Evolutionary conservation across 2,888 invertebrate species (phyloP), one percentile per base, ranked within the genome.

Genomic region (Eilema depressum): DNA sequence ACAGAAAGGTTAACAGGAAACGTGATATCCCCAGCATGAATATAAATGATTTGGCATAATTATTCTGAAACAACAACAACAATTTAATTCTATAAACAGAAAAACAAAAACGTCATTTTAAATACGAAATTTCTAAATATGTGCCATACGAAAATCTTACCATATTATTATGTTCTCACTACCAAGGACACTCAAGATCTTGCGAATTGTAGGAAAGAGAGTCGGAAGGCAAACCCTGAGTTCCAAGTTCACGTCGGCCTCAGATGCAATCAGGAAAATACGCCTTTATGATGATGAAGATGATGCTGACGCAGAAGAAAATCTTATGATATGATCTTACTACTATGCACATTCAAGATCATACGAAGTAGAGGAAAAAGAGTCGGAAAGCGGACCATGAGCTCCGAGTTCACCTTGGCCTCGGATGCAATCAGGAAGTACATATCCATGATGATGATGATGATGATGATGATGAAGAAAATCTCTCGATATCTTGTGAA

Each of bases 401-500:
- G 33, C 33, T 37, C 33, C 3, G 12, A 37, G 33, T 11, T 12
- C 1, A 12, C 33, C 33, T 12, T 37, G 33, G 33, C 12, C 12
- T 37, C 33, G 33, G 12, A 37, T 37, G 33, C 33, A 37, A 37
- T 37, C 33, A 37, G 33, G 12, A 37, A 37, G n/a, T n/a, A n/a
- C n/a, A n/a, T n/a, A n/a, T n/a, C n/a, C n/a, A n/a, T n/a, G n/a
- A n/a, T n/a, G n/a, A n/a, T n/a, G n/a, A 37, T 37, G 28, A 28
- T 12, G 5, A 37, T 37, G 33, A 37, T 37, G 33, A 37, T 37
- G 12, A 37, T 37, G 12, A 64, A 25, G 28, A 73, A 74, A 71
- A 71, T 64, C 33, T 65, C 61, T 47, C 56, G 23, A 74, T 56
- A 25, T 72, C 69, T 80, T 69, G 30, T 71, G 66, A 73, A 77